These are phyloP conservation scores for Noturus placidus DNA, from an alignment of 2,113 vertebrate genomes.

Conservation along the genomic window DNA sequence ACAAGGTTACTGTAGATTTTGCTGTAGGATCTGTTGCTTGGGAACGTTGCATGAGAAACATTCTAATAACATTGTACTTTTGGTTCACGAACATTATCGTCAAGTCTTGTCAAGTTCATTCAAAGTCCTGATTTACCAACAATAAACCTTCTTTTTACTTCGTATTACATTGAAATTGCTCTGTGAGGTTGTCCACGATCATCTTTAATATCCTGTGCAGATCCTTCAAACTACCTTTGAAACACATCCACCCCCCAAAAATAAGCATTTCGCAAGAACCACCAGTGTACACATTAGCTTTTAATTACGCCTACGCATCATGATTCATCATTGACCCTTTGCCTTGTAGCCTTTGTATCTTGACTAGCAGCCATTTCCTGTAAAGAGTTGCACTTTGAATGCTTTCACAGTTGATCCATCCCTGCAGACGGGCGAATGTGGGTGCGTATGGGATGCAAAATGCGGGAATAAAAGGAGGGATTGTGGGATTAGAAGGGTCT, in stretches of 20 bases:
- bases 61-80: not conserved
- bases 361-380: conserved; percentile 19
- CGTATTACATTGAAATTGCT: not conserved
- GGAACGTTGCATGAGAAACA: not conserved
- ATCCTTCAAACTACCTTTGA: not conserved
- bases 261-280: not conserved
- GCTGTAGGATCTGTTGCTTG: not conserved
- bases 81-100: not conserved
- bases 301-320: conserved; percentile 1
- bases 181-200: not conserved
- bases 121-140: not conserved
- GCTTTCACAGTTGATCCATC: conserved; percentile 34
- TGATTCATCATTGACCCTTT: not conserved
- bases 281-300: not conserved
- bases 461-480: conserved; percentile 30
- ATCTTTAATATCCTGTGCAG: not conserved
- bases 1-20: not conserved
- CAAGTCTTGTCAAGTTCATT: not conserved
- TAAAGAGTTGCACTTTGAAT: conserved; percentile 17
- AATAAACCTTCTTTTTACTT: not conserved
- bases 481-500: conserved; percentile 40
- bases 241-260: not conserved
- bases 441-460: conserved; percentile 19
- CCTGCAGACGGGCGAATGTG: conserved; percentile 15
- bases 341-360: conserved; percentile 11